Base-by-base conservation (phyloP, 1,140 invertebrate species). In the Bombus impatiens region DNA sequence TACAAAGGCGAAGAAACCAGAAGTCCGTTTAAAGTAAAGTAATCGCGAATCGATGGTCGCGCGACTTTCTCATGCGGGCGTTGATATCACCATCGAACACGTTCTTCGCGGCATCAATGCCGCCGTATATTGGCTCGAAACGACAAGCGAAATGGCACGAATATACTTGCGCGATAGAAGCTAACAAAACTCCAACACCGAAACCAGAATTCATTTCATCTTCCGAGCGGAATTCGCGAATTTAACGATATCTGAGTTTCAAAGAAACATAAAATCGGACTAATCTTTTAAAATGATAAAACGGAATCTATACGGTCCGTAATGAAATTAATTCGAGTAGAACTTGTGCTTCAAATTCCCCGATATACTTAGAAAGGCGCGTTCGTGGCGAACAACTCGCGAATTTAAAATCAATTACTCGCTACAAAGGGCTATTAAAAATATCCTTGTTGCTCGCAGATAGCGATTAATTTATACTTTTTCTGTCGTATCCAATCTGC, bases 1-100 rank as follows among this genome's bases (percentile, higher is more conserved):
- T 2, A 44, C 37, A 6, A 65, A 22, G 28, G 25, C 32, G 28
- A 37, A 42, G 9, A 40, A 10, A 12, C 59, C 15, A 28, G 8
- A 77, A 59, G 25, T 59, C 12, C 25, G 37, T 62, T 78, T 9
- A 32, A 32, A 62, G 42, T 3, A n/a, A 80, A 47, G 32, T 13
- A 28, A 83, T 53, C 35, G n/a, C 37, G 25, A n/a, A 84, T 32
- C 44, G 53, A 47, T n/a, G 47, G 62, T 18, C 9, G 68, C 28
- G 35, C 28, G 35, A 25, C 42, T 86, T 53, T 81, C 84, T 74
- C 28, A 35, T 75, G 84, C 78, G 42, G 84, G 70, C 78, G 67
- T 86, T 57, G 70, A 86, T 67, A 75, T 81, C 84, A 68, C 84
- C 28, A 40, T 62, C 40, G 53, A 65, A 32, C 53, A 32, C 42